phyloP scores from a whole-genome alignment of 2,888 invertebrate species.

The Glaucopsyche alexis region DNA sequence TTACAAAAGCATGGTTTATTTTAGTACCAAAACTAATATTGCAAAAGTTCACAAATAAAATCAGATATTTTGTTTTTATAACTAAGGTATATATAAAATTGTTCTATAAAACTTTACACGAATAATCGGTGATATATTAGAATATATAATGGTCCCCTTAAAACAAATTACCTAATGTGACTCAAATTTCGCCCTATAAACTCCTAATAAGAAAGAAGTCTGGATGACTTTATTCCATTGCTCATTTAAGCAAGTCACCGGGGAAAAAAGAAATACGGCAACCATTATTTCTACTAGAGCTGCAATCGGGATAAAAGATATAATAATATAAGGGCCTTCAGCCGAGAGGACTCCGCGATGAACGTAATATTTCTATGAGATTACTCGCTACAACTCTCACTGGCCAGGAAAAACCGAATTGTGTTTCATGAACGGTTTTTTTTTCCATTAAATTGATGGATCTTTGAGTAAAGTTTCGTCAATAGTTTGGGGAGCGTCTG shows the following conservation, averaged over 20 bases:
- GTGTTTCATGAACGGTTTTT: not conserved
- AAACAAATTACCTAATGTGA: constrained; percentile 36
- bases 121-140: not conserved
- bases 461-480: constrained; percentile 1
- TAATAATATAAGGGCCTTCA: constrained; percentile 51
- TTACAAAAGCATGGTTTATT: not conserved
- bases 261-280: constrained; percentile 51
- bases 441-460: constrained; percentile 9
- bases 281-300: constrained; percentile 58
- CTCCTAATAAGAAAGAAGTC: constrained; percentile 38
- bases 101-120: not conserved
- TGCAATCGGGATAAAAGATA: constrained; percentile 56
- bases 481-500: not conserved
- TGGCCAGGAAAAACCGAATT: constrained; percentile 26
- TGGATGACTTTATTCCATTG: constrained; percentile 44
- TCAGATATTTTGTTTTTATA: too few species aligned
- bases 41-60: not conserved
- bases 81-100: not conserved
- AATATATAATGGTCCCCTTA: constrained; percentile 29
- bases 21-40: not conserved
- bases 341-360: constrained; percentile 48
- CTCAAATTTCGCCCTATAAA: constrained; percentile 32
- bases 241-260: constrained; percentile 49
- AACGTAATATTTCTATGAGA: constrained; percentile 45
- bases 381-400: constrained; percentile 32